Evolutionary conservation across 2,888 invertebrate species (phyloP), one percentile per base, ranked within the genome.

Genomic region (Sabatieria punctata): DNA sequence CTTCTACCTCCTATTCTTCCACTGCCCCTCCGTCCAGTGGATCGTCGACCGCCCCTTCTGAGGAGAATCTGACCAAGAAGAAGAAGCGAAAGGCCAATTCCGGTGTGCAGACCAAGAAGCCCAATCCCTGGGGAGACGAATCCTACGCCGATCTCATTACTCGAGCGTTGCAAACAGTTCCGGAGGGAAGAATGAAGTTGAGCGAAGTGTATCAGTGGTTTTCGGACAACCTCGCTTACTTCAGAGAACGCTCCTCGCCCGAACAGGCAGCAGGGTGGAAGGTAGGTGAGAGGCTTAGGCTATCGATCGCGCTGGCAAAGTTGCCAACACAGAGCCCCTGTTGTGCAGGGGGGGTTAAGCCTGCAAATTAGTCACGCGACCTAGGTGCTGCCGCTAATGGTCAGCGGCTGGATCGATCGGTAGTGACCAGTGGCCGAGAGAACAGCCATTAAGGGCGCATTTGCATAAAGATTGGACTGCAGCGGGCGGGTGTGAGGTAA

Each of bases 181-280:
- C 82, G 41, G 93, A 95, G 63, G 88, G 88, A 68, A 74, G 95
- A 49, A 77, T 97, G 54, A 97, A 95, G 11, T 74, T 97, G 59
- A 89, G 91, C 53, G 95, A 97, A 73, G 95, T 97, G 66, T 97
- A 97, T 75, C 93, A 95, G 72, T 97, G 95, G 95, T 95, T 97
- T 88, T 91, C 95, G 52, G 88, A 89, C 71, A 95, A 95, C 71
- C 89, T 97, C 64, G 82, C 89, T 61, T 97, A 93, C 73, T 97
- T 97, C 77, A 89, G 91, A 74, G 93, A 97, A 72, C 91, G 95
- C 69, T 93, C 93, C 24, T 95, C 95, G 72, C 89, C 85, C 69
- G 95, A 93, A 71, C 91, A 91, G 65, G 93, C 93, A 48, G 95
- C 95, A 53, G 97, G 97, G 65, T 97, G 97, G 97, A 97, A 97